Base-by-base conservation (phyloP, 1,140 invertebrate genomes). In the Caenorhabditis tropicalis region DNA sequence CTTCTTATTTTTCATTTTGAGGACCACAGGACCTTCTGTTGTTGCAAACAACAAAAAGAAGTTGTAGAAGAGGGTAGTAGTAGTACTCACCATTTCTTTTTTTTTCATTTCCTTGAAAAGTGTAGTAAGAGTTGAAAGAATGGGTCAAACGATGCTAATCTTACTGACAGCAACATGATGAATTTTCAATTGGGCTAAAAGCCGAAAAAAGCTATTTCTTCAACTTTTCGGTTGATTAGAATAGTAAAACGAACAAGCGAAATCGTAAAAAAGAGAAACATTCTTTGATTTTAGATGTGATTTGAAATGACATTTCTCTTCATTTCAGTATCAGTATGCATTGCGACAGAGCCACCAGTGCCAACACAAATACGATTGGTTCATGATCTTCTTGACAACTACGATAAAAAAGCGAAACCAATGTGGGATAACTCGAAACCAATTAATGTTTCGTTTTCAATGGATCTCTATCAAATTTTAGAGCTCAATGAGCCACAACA, bases 401-500 rank as follows among this genome's bases (percentile, higher is more conserved):
- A 90, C 79, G 89, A 90, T 56, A 85, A 85, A 46, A 85, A 85
- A 60, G 88, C 89, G 15, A 90, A 90, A 27, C 89, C 89, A 9
- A 90, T 90, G 16, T 90, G 89, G 89, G 89, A 89, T 74, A 88
- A 86, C 74, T 81, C 36, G 19, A 49, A 86, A 82, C 85, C 89
- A 86, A 86, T 90, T 5, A 90, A 90, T 53, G 89, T 90, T 16
- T 90, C 89, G 12, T 90, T 90, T 58, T 86, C 83, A 36, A 90
- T 90, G 88, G 89, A 90, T 81, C 80, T 90, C n/a, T 90, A 90
- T 84, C 89, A 90, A 82, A 89, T 90, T 39, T 74, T 90, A 19
- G 89, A 91, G 83, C 80, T 90, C 90, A 91, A 90, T 83, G 89
- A 90, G 79, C 89, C 90, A 21, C 86, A 88, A 79, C 89, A 90